Base-by-base conservation (phyloP, 2,797 vertebrate genomes). In the Acipenser ruthenus region DNA sequence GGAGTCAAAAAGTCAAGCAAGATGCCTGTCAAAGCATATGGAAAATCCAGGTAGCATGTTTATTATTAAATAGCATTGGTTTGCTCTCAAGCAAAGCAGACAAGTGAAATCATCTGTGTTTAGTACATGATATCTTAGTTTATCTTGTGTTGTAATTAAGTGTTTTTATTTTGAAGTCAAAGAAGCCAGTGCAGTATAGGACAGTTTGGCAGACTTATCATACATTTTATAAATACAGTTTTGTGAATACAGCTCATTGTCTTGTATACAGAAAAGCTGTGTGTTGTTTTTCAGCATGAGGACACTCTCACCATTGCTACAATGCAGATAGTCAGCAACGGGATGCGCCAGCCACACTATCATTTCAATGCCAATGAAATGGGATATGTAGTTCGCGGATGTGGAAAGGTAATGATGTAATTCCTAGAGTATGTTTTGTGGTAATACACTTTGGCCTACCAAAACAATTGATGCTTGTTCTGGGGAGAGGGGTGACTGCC, bases 331-430 rank as follows among this genome's bases (percentile, higher is more conserved):
- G 74, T 67, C 70, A 84, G 71, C 64, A 84, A 81, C 2, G 71
- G 68, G 10, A 62, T 86, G 64, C 65, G 81, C 6, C 82, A 86
- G 13, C 83, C 84, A 8, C 87, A 88, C 61, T 87, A 82, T 72
- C 84, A 87, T 68, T 81, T 85, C 72, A 88, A 88, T 11, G 85
- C 83, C 52, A 82, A 88, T 4, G 82, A 88, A 72, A 83, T 87
- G 83, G 84, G 79, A 18, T 88, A 81, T 0, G 79, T 85, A 55
- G 65, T 83, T 37, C 85, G 80, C 12, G 85, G 87, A 61, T 86
- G 83, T 1, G 83, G 78, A 11, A 72, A 84, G 83, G 84, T 87
- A 74, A 80, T 37, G 64, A 53, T 37, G 55, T 10, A 58, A 58
- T 11, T 7, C 12, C 8, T 53, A 6, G 12, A 12, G 51, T 12